Evolutionary conservation across 2,888 invertebrate genomes (phyloP), one percentile per base, ranked within the genome.

Genomic region (Chrysodeixis includens): DNA sequence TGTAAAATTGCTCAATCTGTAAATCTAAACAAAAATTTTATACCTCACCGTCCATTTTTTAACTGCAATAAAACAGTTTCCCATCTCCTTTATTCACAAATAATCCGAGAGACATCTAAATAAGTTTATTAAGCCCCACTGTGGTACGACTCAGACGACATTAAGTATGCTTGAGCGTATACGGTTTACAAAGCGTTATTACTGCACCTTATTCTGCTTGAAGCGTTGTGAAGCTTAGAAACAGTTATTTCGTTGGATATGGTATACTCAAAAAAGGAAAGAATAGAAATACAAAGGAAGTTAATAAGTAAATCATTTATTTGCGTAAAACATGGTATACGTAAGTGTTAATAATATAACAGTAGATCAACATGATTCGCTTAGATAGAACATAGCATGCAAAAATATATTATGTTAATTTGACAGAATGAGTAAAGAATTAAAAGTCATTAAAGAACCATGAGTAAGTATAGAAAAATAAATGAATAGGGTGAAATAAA

Each of bases 141-240:
- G 56, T 53, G 52, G 46, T 56, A 53, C 32, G 0, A 61, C 70
- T 72, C 46, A 57, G 35, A 55, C 49, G 10, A 51, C 40, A 53
- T 49, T 66, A 54, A 62, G 52, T 62, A 55, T 56, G 58, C 63
- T 62, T 40, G 9, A 22, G 30, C 49, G 12, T 54, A 52, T 32
- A 61, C 22, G 51, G 66, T 35, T 66, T 66, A 60, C 18, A 30
- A 26, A 64, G 64, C 64, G 56, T 60, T 66, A 49, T 62, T 60
- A 52, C 30, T 40, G 54, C 49, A 53, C 40, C 59, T 61, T 59
- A 63, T 66, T 63, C 61, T 52, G 20, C 54, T 12, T n/a, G 12
- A 6, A 54, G 30, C 16, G 9, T 0, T 14, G 20, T 0, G 4
- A 30, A 53, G 55, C 1, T 22, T 32, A n/a, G 0, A 6, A 10